Base-by-base conservation (phyloP, 2,113 vertebrate species). In the Phyllostomus hastatus region DNA sequence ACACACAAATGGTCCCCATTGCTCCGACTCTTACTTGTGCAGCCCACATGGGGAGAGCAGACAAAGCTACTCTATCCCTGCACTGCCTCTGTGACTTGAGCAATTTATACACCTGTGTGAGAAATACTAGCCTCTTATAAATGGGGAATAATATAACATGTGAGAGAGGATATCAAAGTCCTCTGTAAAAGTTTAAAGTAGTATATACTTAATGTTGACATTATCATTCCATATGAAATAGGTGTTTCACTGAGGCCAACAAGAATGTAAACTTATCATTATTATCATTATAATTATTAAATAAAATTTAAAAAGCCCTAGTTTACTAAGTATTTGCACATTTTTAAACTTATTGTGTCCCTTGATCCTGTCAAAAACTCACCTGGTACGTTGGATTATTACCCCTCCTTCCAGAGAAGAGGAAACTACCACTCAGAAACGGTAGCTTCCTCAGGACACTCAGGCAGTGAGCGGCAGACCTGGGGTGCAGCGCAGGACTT, bases 221-320 rank as follows among this genome's bases (percentile, higher is more conserved):
- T 48, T 22, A 20, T 31, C 41, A 24, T 57, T 83, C 43, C 57
- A 6, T 72, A 72, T 46, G 67, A 96, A 89, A 87, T 10, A 16
- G 22, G 46, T 33, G 10, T 35, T 85, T 67, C 41, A 20, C 20
- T 26, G 52, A 95, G 33, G 19, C 12, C 72, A 70, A 35, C 1
- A 48, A 41, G 26, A 73, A 72, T 24, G 24, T 35, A 70, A 50
- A 52, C 46, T 10, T 50, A 46, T 48, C 43, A 24, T 64, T 57
- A 41, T 83, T 28, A n/a, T 92, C 12, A 16, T 33, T 57, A 7
- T 93, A 80, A 59, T 66, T 84, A 88, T 69, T 90, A 86, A 54
- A 50, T 57, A 69, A 86, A 73, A 87, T 48, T 82, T 92, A 43
- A 22, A 17, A 43, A 50, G 59, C 24, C 90, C 48, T 88, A 46